These are phyloP conservation scores for Hydroisotoma schaefferi DNA, from an alignment of 2,888 invertebrate species.

Conservation along the genomic window DNA sequence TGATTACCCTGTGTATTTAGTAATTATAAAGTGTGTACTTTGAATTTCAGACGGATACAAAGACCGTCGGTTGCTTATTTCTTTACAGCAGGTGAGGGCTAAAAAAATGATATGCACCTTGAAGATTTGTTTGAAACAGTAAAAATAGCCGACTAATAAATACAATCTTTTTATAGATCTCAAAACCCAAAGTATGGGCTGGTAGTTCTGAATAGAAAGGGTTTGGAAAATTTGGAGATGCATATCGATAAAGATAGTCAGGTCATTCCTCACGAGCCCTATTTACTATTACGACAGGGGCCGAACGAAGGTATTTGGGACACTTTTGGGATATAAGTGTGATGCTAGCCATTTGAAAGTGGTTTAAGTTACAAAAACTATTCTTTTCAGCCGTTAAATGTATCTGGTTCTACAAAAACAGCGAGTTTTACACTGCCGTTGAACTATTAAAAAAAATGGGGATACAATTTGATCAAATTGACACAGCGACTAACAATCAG, in stretches of 20 bases:
- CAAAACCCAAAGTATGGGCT: conserved; percentile 4
- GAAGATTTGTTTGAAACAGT: too few species aligned
- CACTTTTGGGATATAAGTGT: too few species aligned
- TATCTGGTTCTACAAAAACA: conserved; percentile 10
- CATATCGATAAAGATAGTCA: conserved; percentile 10
- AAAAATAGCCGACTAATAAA: too few species aligned
- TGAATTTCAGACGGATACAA: conserved; percentile 5
- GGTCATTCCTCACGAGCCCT: conserved; percentile 11
- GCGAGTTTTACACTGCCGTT: conserved; percentile 1
- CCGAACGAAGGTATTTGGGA: conserved; percentile 9
- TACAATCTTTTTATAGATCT: background rate
- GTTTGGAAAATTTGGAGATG: conserved; percentile 2
- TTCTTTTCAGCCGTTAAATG: conserved; percentile 11
- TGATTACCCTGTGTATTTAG: background rate
- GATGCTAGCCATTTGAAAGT: background rate
- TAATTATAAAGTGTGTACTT: background rate
- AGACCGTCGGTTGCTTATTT: conserved; percentile 3
- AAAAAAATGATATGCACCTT: background rate
- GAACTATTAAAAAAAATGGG: background rate
- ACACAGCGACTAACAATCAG: background rate
- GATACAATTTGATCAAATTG: conserved; percentile 11
- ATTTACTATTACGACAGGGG: conserved; percentile 6
- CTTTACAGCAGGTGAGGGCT: background rate
- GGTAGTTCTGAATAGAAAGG: conserved; percentile 7
- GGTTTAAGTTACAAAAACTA: too few species aligned